phyloP scores from a whole-genome alignment of 1,140 invertebrate species.

The Parasteatoda tepidariorum region DNA sequence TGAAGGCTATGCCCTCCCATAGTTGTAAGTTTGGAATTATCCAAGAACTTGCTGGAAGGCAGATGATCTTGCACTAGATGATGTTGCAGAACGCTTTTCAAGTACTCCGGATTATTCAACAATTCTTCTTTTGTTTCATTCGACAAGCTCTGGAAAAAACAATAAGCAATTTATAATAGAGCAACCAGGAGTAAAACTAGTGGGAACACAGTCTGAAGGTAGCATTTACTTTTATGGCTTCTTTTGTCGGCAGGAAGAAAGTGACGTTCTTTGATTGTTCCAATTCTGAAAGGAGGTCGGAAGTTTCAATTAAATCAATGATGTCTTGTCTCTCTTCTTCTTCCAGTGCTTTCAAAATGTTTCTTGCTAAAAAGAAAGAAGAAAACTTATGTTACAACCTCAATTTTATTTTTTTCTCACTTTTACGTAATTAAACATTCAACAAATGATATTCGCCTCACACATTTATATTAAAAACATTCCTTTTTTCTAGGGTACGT shows the following conservation, averaged over 20 bases:
- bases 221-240: slow-evolving; percentile 67
- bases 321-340: slow-evolving; percentile 69
- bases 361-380: slow-evolving; percentile 27
- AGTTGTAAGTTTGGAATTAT: slow-evolving; percentile 70
- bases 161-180: not conserved
- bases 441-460: too few species aligned
- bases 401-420: too few species aligned
- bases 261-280: slow-evolving; percentile 71
- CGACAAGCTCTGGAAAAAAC: slow-evolving; percentile 49
- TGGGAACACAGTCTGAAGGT: too few species aligned
- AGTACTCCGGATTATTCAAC: slow-evolving; percentile 68
- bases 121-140: slow-evolving; percentile 61
- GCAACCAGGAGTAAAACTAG: not conserved
- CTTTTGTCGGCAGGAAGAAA: slow-evolving; percentile 72
- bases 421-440: too few species aligned
- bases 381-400: too few species aligned
- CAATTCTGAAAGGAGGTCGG: slow-evolving; percentile 68
- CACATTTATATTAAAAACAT: too few species aligned
- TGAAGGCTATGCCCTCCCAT: slow-evolving; percentile 70
- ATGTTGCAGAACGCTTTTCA: slow-evolving; percentile 72
- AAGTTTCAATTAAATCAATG: slow-evolving; percentile 67
- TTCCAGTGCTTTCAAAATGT: slow-evolving; percentile 64
- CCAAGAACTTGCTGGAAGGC: slow-evolving; percentile 70
- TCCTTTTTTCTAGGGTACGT: too few species aligned
- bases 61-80: slow-evolving; percentile 72